A percentile compares a stretch with the other conserved stretches of the same genome.
Evolutionary conservation across 2,888 invertebrate genomes (phyloP).

Genomic region (Dasysyrphus albostriatus): DNA sequence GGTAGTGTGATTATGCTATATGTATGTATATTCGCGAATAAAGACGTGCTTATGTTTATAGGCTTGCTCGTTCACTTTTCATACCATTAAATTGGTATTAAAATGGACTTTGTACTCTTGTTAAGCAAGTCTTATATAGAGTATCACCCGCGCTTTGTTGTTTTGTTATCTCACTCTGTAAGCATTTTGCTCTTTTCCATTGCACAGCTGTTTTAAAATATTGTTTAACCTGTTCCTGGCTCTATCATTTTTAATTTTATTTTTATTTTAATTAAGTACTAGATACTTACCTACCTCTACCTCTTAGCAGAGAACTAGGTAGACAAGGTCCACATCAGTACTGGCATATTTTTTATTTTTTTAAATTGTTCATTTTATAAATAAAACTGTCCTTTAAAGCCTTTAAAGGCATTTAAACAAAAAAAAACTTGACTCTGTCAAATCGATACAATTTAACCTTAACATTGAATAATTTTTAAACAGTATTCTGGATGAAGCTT

Average conservation of each 20-base stretch:
- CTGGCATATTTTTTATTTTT: neutral
- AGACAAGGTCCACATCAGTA: neutral
- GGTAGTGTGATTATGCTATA: neutral
- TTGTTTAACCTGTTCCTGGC: neutral
- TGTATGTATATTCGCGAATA: neutral
- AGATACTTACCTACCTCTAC: neutral
- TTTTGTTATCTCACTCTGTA: slow-evolving; percentile 3
- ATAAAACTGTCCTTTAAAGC: slow-evolving; percentile 2
- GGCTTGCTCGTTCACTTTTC: neutral
- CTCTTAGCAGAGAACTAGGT: neutral
- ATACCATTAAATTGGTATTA: neutral
- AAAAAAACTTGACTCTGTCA: neutral
- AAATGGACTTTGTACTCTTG: slow-evolving; percentile 56
- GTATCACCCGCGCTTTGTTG: slow-evolving; percentile 40
- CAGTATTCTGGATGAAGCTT: neutral
- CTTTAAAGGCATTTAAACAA: neutral
- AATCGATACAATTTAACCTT: slow-evolving; percentile 15
- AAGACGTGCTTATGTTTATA: too few relatives aligned
- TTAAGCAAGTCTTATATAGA: slow-evolving; percentile 20
- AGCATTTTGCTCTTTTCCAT: slow-evolving; percentile 1
- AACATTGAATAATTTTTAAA: neutral
- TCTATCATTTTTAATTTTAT: neutral
- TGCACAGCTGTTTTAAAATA: slow-evolving; percentile 47
- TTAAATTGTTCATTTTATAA: slow-evolving; percentile 4
- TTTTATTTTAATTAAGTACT: neutral